Conservation (phyloP, 53 echinoderm and acorn worm genomes). For the Antedon mediterranea region DNA sequence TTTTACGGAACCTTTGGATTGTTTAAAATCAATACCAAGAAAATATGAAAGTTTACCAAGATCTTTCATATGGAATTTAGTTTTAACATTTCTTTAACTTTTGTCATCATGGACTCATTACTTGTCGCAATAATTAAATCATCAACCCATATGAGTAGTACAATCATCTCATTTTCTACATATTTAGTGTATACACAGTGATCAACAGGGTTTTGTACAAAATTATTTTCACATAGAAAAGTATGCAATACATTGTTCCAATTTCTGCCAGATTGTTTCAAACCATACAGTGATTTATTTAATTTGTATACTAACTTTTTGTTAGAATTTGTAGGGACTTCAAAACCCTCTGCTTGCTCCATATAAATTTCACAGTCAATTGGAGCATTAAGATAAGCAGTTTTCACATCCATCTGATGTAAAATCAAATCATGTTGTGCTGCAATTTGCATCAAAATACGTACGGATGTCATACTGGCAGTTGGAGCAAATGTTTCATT, state of each 20-base stretch:
- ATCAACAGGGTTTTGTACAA: neutral
- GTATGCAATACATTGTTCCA: neutral
- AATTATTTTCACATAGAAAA: neutral
- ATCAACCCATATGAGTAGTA: constrained; percentile 31
- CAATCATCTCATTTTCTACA: neutral
- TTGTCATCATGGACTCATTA: neutral
- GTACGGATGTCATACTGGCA: constrained; percentile 8
- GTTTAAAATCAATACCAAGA: constrained; percentile 6
- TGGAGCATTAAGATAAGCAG: too few species aligned
- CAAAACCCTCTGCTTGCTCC: too few species aligned
- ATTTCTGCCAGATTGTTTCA: neutral
- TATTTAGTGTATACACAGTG: neutral
- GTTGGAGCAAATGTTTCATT: constrained; percentile 7
- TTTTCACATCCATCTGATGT: constrained; percentile 6
- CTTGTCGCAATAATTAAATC: constrained; percentile 24
- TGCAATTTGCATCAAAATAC: neutral
- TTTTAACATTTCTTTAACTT: constrained; percentile 13
- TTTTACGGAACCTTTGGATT: neutral
- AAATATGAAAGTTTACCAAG: neutral
- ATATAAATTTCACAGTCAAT: too few species aligned
- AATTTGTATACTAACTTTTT: neutral
- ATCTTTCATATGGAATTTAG: constrained; percentile 3
- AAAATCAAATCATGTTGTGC: neutral
- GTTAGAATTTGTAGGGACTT: neutral
- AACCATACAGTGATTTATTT: neutral